These are phyloP conservation scores for Epirrhoe tristata DNA, from an alignment of 2,888 invertebrate species.

Conservation along the genomic window DNA sequence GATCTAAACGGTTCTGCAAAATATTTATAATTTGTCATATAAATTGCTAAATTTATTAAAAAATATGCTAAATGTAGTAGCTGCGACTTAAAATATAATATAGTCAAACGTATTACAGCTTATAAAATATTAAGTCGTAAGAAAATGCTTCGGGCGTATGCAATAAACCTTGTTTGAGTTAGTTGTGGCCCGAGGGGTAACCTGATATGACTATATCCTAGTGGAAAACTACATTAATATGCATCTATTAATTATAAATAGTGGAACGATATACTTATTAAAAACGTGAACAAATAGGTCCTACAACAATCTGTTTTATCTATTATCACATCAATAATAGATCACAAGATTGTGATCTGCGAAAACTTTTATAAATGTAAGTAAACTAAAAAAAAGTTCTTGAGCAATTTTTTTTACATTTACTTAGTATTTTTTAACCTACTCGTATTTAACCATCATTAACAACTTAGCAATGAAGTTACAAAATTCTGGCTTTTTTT, in stretches of 20 bases:
- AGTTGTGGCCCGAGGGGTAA: background rate
- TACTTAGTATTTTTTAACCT: too few species aligned
- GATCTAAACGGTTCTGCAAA: background rate
- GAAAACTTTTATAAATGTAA: too few species aligned
- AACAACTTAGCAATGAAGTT: too few species aligned
- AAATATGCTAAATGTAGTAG: constrained; percentile 3
- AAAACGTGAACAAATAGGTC: too few species aligned
- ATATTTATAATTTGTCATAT: background rate
- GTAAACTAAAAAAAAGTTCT: too few species aligned
- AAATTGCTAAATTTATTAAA: background rate
- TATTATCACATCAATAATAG: too few species aligned
- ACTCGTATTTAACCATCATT: too few species aligned
- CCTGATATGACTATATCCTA: background rate
- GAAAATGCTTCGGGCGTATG: constrained; percentile 3
- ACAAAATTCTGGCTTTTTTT: too few species aligned
- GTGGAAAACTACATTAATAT: background rate
- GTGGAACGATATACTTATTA: too few species aligned
- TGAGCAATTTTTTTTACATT: too few species aligned
- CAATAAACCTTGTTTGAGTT: constrained; percentile 1
- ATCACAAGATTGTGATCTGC: too few species aligned
- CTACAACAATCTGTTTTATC: too few species aligned
- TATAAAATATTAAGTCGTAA: constrained; percentile 1
- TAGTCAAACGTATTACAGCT: constrained; percentile 1
- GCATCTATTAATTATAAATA: background rate
- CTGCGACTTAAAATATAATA: background rate